Percentiles rank a stretch among this genome's conserved stretches.
Evolutionary conservation across 2,797 vertebrate genomes (phyloP).

Genomic region (Acridotheres tristis): DNA sequence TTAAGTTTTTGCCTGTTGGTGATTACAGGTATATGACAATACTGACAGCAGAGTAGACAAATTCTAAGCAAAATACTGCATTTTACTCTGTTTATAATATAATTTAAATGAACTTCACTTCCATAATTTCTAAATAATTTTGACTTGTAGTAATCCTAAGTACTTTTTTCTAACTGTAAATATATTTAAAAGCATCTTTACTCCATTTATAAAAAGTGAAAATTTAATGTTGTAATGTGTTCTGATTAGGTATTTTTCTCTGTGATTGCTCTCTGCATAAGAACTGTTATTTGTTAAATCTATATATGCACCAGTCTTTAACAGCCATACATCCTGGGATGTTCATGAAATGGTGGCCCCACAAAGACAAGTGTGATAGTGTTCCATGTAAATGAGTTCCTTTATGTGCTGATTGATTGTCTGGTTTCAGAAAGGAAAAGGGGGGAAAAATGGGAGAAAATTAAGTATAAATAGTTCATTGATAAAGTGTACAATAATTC

Average conservation of each 20-base stretch:
- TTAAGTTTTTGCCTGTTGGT: constrained; percentile 3
- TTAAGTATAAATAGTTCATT: constrained; percentile 19
- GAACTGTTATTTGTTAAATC: constrained; percentile 52
- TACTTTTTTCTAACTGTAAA: constrained; percentile 58
- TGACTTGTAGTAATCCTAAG: constrained; percentile 20
- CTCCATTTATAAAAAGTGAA: constrained; percentile 60
- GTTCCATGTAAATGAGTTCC: constrained; percentile 53
- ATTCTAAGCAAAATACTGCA: neutral
- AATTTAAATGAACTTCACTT: constrained; percentile 52
- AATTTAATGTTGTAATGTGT: constrained; percentile 64
- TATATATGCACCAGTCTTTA: constrained; percentile 35
- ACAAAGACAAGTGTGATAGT: constrained; percentile 15
- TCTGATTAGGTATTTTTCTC: constrained; percentile 64
- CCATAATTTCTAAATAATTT: constrained; percentile 34
- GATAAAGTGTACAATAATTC: constrained; percentile 5
- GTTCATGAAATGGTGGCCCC: constrained; percentile 8
- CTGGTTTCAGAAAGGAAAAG: constrained; percentile 17
- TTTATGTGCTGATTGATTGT: constrained; percentile 41
- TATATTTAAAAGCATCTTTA: constrained; percentile 67
- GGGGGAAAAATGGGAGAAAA: neutral
- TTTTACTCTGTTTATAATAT: constrained; percentile 37
- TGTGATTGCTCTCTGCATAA: constrained; percentile 48
- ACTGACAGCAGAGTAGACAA: constrained; percentile 19
- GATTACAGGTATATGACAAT: constrained; percentile 13
- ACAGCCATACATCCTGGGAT: constrained; percentile 27